Evolutionary conservation across 2,113 vertebrate genomes (phyloP).

Genomic region (Myrmecobius fasciatus): DNA sequence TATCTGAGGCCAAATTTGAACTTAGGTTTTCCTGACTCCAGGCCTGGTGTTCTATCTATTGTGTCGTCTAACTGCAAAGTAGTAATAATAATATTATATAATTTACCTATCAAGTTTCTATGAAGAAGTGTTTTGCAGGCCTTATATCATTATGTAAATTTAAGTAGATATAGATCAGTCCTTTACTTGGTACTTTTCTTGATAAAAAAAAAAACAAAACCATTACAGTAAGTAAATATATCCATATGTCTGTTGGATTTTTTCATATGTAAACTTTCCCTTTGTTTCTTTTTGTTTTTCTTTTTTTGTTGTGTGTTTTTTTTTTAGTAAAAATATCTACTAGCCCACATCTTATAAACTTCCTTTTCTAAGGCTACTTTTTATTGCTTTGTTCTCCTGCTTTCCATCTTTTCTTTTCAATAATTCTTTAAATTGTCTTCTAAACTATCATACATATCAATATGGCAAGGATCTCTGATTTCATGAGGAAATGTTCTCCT

Average conservation of each 20-base stretch:
- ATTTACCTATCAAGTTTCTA: background rate
- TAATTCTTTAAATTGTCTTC: background rate
- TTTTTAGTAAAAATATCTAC: background rate
- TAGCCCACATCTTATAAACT: background rate
- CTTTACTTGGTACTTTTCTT: too few relatives aligned
- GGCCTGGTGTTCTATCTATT: too few relatives aligned
- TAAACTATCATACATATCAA: background rate
- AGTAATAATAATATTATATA: background rate
- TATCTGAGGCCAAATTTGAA: too few relatives aligned
- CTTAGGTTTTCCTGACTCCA: too few relatives aligned
- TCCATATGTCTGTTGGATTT: background rate
- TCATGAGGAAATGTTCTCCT: background rate
- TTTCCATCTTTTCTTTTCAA: background rate
- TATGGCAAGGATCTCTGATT: background rate
- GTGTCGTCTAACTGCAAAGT: too few relatives aligned
- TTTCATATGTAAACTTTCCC: background rate
- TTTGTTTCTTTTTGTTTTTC: background rate
- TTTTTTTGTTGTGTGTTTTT: background rate
- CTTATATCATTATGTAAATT: background rate
- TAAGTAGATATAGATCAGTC: background rate
- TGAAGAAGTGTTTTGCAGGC: background rate
- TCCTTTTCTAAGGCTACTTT: background rate
- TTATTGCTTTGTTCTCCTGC: background rate
- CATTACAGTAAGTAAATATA: background rate
- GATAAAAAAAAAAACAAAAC: too few relatives aligned